Percentiles rank a stretch among this genome's conserved stretches.
Evolutionary conservation across 2,888 invertebrate species (phyloP).

Genomic region (Drosophila anceps): DNA sequence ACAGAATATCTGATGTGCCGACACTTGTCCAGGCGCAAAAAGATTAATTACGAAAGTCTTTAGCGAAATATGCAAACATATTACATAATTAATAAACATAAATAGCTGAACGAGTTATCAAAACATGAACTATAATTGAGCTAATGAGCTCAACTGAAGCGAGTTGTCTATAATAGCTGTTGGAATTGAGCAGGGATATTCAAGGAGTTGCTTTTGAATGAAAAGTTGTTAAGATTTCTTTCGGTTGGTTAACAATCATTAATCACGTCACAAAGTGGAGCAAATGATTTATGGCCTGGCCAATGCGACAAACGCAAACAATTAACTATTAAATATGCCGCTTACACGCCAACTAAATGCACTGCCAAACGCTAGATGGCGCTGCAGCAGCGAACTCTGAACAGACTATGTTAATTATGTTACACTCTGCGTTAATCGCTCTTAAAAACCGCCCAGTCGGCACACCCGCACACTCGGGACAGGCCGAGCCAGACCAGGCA

Average conservation of each 20-base stretch:
- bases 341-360: conserved; percentile 56
- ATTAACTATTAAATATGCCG: conserved; percentile 72
- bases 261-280: conserved; percentile 49
- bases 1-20: conserved; percentile 1
- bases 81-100: conserved; percentile 39
- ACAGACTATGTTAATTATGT: conserved; percentile 56
- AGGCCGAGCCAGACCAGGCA: neutral
- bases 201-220: neutral
- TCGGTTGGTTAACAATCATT: conserved; percentile 39
- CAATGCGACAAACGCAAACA: conserved; percentile 70
- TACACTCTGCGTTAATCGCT: conserved; percentile 52
- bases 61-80: conserved; percentile 41
- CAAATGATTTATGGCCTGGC: conserved; percentile 65
- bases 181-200: neutral
- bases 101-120: conserved; percentile 3
- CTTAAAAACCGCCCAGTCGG: conserved; percentile 21
- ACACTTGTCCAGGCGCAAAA: conserved; percentile 20
- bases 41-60: conserved; percentile 52
- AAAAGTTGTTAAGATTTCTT: conserved; percentile 13
- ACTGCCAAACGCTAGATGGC: conserved; percentile 39
- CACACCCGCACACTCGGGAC: neutral
- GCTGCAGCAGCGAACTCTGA: conserved; percentile 29
- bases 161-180: neutral
- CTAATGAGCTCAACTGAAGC: neutral
- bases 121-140: conserved; percentile 8